Evolutionary conservation across 2,888 invertebrate genomes (phyloP), one percentile per base, ranked within the genome.

Genomic region (Tetanocera ferruginea): DNA sequence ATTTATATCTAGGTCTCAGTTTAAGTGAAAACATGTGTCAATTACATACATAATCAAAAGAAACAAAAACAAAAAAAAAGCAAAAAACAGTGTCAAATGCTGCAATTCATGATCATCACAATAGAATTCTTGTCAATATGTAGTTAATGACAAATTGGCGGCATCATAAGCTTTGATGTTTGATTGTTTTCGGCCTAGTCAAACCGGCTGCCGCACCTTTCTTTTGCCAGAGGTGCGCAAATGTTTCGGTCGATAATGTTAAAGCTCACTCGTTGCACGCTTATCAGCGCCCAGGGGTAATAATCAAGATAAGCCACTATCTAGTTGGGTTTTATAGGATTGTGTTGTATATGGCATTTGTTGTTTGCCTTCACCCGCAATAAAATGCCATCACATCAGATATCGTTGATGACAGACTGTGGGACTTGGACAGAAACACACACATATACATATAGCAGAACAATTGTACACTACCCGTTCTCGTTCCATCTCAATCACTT

Each of bases 101-200:
- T 57, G 55, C 60, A 66, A 73, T 76, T 78, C 73, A 43, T 78
- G 77, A 43, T 43, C 43, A 43, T 43, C 43, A 73, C 77, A 77
- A 81, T 83, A 83, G 83, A 87, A 84, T 87, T 86, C 85, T 84
- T 87, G 88, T 87, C 87, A 86, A 86, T 86, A 86, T 87, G 84
- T 83, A 84, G 83, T 82, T 86, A 87, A 88, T 88, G 87, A 88
- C 89, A 88, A 89, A 89, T 89, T 88, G 89, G 84, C 88, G 88
- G 88, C 84, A 77, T 83, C 86, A 84, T 82, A 80, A 82, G 80
- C 83, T 88, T 88, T 88, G 88, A 88, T 83, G 87, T 88, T 87
- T 88, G 86, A 87, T 88, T 87, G 87, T 87, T 84, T 83, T 83
- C 83, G 87, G 83, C 85, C 86, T 86, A 87, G 85, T 86, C 86